These are phyloP conservation scores for Eolophus roseicapilla DNA, from an alignment of 2,113 vertebrate genomes.

Conservation along the genomic window DNA sequence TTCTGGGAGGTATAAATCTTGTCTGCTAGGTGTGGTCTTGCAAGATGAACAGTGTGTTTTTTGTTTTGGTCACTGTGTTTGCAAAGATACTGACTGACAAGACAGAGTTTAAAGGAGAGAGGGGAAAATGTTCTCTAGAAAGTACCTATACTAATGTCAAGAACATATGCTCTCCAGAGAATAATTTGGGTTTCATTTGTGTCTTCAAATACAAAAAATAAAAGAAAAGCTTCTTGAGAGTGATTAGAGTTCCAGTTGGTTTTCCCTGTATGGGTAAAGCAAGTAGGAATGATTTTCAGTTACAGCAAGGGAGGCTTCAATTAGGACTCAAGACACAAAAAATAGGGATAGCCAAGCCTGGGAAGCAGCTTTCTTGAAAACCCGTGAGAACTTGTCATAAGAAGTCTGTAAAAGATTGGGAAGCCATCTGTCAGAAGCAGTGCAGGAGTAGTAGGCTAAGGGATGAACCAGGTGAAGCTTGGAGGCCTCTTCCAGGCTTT, in stretches of 20 bases:
- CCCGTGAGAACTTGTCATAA: background rate
- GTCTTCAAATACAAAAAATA: background rate
- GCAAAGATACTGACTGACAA: background rate
- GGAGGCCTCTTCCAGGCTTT: constrained; percentile 1
- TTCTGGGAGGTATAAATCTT: background rate
- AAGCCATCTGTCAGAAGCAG: background rate
- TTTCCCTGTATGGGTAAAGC: background rate
- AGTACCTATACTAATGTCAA: background rate
- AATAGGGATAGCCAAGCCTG: background rate
- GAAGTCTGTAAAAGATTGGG: background rate
- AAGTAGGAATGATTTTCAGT: background rate
- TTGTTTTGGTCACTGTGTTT: background rate
- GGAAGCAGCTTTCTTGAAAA: background rate
- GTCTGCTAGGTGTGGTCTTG: background rate
- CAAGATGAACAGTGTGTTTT: background rate
- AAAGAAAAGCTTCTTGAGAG: background rate
- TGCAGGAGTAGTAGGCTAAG: background rate
- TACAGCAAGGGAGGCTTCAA: background rate
- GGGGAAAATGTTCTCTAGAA: background rate
- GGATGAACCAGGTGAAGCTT: background rate
- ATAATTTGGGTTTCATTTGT: background rate
- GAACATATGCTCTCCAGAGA: background rate
- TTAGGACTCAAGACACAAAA: background rate
- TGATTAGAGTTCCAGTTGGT: accelerated
- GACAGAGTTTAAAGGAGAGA: background rate